Evolutionary conservation across 2,797 vertebrate species (phyloP).

Genomic region (Acrossocheilus fasciatus): DNA sequence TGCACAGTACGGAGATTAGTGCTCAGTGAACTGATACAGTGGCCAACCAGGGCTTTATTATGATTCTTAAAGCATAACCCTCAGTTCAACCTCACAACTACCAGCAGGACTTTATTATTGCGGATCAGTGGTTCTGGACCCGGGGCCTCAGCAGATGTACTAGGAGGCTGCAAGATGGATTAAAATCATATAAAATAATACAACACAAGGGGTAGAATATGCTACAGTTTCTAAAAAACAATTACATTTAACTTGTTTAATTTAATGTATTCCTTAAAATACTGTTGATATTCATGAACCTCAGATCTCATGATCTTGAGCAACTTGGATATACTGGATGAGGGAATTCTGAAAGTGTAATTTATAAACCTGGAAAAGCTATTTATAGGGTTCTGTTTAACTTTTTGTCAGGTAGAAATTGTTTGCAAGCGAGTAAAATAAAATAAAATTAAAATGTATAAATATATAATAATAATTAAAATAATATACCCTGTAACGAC

Average conservation of each 20-base stretch:
- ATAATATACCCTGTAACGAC: too few relatives aligned
- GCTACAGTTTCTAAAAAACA: background rate
- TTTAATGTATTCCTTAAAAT: background rate
- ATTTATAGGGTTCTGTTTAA: too few relatives aligned
- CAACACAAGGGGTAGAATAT: background rate
- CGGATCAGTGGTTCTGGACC: too few relatives aligned
- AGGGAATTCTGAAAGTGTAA: background rate
- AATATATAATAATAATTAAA: too few relatives aligned
- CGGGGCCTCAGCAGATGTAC: background rate
- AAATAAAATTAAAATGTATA: too few relatives aligned
- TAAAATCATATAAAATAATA: background rate
- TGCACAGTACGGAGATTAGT: background rate
- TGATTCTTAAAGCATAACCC: background rate
- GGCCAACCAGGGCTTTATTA: background rate
- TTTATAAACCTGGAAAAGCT: too few relatives aligned
- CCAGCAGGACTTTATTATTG: too few relatives aligned
- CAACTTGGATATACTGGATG: background rate
- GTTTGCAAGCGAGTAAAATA: too few relatives aligned
- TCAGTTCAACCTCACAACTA: background rate
- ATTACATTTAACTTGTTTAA: background rate
- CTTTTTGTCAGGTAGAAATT: too few relatives aligned
- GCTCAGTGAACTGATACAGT: background rate
- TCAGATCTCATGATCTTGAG: background rate
- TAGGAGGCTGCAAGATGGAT: background rate
- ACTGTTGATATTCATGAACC: background rate